Conservation (phyloP, 2,797 vertebrate species). For the Euthynnus affinis region DNA sequence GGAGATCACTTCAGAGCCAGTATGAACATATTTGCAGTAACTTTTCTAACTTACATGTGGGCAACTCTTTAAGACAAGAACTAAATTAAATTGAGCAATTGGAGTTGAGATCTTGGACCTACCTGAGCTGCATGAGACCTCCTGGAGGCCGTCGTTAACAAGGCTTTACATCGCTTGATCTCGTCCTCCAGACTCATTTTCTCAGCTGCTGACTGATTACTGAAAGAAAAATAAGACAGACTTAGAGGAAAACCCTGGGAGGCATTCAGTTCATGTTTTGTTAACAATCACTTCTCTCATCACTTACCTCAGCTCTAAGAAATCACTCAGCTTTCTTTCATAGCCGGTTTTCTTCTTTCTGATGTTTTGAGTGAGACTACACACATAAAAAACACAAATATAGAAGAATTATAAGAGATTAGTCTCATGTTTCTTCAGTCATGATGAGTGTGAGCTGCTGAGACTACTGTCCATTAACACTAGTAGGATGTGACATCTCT, state of each 20-base stretch:
- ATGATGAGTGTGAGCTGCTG: too few relatives aligned
- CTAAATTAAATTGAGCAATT: neutral
- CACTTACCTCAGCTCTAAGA: slow-evolving; percentile 87
- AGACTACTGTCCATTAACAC: too few relatives aligned
- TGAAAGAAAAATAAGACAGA: slow-evolving; percentile 53
- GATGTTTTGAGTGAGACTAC: slow-evolving; percentile 83
- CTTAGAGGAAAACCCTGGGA: neutral
- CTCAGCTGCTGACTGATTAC: slow-evolving; percentile 87
- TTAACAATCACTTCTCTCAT: rapidly evolving
- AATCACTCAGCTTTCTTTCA: slow-evolving; percentile 74
- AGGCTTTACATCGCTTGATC: slow-evolving; percentile 79
- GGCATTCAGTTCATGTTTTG: rapidly evolving
- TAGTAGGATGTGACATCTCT: too few relatives aligned
- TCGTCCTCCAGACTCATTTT: slow-evolving; percentile 90
- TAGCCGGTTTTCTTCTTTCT: slow-evolving; percentile 82
- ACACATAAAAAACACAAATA: neutral
- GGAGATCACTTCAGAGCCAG: too few relatives aligned
- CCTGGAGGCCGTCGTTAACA: slow-evolving; percentile 69
- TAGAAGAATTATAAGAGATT: neutral
- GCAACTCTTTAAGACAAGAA: neutral
- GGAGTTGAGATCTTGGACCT: neutral
- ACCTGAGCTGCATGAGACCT: slow-evolving; percentile 90
- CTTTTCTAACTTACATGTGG: too few relatives aligned
- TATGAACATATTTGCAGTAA: too few relatives aligned
- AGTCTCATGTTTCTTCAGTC: slow-evolving; percentile 27